phyloP scores from a whole-genome alignment of 2,113 vertebrate genomes.

The Bungarus multicinctus region DNA sequence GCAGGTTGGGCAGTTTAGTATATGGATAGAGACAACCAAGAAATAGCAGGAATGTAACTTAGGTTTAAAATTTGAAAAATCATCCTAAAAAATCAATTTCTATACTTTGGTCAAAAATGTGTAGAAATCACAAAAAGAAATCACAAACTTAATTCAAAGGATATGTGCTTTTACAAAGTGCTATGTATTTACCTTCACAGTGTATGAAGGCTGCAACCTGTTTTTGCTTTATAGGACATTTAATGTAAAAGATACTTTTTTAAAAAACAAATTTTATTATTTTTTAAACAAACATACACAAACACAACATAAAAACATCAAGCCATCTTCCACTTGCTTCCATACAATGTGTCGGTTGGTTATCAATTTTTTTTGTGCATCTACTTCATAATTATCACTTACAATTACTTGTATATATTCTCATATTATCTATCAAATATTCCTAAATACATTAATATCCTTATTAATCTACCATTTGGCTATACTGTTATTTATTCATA shows the following conservation, averaged over 20 bases:
- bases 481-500: too few relatives aligned
- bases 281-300: too few relatives aligned
- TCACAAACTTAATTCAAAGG: neutral
- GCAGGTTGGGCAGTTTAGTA: neutral
- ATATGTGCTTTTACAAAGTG: neutral
- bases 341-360: too few relatives aligned
- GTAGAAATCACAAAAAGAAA: neutral
- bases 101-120: neutral
- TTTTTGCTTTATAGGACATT: neutral
- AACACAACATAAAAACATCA: too few relatives aligned
- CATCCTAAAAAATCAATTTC: neutral
- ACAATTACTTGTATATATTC: too few relatives aligned
- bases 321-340: too few relatives aligned
- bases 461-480: too few relatives aligned
- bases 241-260: neutral
- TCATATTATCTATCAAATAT: too few relatives aligned
- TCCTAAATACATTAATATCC: too few relatives aligned
- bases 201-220: neutral
- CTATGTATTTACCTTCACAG: neutral
- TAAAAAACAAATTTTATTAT: too few relatives aligned
- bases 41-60: neutral
- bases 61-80: neutral
- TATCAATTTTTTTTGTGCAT: too few relatives aligned
- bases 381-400: too few relatives aligned
- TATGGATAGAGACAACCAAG: neutral